phyloP scores from a whole-genome alignment of 1,140 invertebrate species.

The Reticulitermes speratus region DNA sequence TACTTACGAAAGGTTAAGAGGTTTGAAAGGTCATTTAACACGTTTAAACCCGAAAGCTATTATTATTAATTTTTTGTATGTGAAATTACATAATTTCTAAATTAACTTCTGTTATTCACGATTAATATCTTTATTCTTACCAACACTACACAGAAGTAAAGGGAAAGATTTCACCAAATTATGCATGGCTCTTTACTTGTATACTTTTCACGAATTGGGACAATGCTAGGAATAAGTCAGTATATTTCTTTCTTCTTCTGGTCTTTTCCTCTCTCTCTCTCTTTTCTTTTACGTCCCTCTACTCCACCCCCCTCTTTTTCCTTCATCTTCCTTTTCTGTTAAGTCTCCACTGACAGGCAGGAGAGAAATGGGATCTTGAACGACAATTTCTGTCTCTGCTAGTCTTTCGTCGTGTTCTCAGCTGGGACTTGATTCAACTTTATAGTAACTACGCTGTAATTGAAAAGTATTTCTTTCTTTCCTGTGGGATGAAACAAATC shows the following conservation, averaged over 20 bases:
- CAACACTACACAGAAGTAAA: too few relatives aligned
- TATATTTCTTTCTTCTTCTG: not conserved
- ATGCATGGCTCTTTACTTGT: not conserved
- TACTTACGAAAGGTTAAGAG: too few relatives aligned
- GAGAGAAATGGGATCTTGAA: constrained; percentile 18
- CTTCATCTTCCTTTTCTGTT: not conserved
- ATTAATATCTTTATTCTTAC: too few relatives aligned
- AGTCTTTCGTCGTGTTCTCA: constrained; percentile 16
- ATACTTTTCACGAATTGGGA: not conserved
- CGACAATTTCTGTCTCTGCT: constrained; percentile 15
- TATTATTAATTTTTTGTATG: too few relatives aligned
- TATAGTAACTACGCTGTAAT: constrained; percentile 4
- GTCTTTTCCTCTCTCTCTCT: not conserved
- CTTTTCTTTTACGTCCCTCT: not conserved
- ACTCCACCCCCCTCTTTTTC: not conserved
- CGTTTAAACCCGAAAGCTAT: too few relatives aligned
- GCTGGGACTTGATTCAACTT: constrained; percentile 4
- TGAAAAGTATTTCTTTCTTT: constrained; percentile 5
- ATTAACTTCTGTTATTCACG: too few relatives aligned
- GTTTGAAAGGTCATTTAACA: too few relatives aligned
- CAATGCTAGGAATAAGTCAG: not conserved
- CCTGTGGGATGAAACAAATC: not conserved
- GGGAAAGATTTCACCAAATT: too few relatives aligned
- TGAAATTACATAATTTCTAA: too few relatives aligned
- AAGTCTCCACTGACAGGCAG: not conserved